Conservation (phyloP, 2,113 vertebrate genomes). For the Gracilinanus agilis region DNA sequence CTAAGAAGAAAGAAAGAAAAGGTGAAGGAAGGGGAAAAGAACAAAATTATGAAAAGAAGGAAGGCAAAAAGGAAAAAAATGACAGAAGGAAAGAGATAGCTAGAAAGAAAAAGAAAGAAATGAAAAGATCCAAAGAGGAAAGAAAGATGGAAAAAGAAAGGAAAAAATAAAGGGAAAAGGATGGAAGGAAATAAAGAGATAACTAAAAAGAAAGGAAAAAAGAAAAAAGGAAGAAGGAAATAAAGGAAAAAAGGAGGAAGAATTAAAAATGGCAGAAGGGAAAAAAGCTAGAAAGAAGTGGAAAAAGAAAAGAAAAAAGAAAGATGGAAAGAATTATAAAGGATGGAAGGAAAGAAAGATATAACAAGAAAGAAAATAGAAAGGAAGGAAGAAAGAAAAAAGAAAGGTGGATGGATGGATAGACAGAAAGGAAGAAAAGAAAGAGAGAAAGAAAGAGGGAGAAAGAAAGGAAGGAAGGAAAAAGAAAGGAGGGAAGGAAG, state of each 20-base stretch:
- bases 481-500: neutral
- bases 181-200: neutral
- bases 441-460: neutral
- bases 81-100: neutral
- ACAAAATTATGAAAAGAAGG: fast-evolving
- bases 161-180: neutral
- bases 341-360: too few relatives aligned
- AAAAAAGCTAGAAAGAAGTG: too few relatives aligned
- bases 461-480: neutral
- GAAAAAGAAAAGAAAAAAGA: too few relatives aligned
- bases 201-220: neutral
- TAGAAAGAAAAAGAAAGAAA: neutral
- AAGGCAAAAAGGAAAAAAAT: neutral
- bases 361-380: neutral
- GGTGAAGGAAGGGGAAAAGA: neutral
- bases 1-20: neutral
- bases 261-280: too few relatives aligned
- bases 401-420: neutral
- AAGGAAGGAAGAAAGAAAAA: neutral
- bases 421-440: neutral
- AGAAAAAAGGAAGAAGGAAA: neutral
- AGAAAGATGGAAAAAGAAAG: too few relatives aligned
- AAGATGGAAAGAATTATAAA: too few relatives aligned
- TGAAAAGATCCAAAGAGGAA: neutral
- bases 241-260: too few relatives aligned